Evolutionary conservation across 2,888 invertebrate species (phyloP).

Genomic region (Helleia helle): DNA sequence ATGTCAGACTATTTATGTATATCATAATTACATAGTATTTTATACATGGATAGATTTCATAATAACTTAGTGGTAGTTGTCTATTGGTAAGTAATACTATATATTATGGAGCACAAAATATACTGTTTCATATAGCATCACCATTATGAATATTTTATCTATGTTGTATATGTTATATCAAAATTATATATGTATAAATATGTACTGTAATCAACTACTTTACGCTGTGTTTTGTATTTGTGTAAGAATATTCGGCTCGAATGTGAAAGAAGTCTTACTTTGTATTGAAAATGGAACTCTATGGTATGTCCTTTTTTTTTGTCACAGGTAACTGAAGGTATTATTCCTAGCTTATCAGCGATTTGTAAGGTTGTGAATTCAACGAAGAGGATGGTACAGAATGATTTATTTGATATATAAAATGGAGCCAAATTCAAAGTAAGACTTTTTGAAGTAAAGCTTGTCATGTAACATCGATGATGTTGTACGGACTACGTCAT

Average conservation of each 20-base stretch:
- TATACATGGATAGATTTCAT: constrained; percentile 27
- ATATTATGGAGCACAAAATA: constrained; percentile 53
- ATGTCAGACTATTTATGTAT: constrained; percentile 12
- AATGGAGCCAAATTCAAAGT: constrained; percentile 26
- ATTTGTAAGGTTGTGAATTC: constrained; percentile 36
- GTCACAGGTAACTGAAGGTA: not conserved
- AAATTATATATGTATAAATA: constrained; percentile 31
- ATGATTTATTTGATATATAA: constrained; percentile 15
- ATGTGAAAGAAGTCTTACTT: constrained; percentile 35
- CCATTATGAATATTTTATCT: constrained; percentile 36
- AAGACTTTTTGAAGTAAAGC: constrained; percentile 36
- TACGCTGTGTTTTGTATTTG: constrained; percentile 50
- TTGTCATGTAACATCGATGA: constrained; percentile 41
- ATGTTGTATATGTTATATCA: constrained; percentile 51
- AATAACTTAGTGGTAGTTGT: constrained; percentile 30
- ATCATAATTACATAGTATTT: constrained; percentile 23
- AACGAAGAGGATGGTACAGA: constrained; percentile 25
- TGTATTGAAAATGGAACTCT: constrained; percentile 17
- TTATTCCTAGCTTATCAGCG: constrained; percentile 16
- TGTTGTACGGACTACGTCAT: constrained; percentile 54
- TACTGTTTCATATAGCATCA: constrained; percentile 47
- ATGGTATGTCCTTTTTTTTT: constrained; percentile 15
- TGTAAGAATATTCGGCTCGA: constrained; percentile 41
- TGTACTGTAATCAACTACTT: constrained; percentile 36
- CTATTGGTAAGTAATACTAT: constrained; percentile 22